A percentile compares a stretch with the other conserved stretches of the same genome.
Conservation (phyloP, 2,888 invertebrate genomes). For the Euzophera pinguis region DNA sequence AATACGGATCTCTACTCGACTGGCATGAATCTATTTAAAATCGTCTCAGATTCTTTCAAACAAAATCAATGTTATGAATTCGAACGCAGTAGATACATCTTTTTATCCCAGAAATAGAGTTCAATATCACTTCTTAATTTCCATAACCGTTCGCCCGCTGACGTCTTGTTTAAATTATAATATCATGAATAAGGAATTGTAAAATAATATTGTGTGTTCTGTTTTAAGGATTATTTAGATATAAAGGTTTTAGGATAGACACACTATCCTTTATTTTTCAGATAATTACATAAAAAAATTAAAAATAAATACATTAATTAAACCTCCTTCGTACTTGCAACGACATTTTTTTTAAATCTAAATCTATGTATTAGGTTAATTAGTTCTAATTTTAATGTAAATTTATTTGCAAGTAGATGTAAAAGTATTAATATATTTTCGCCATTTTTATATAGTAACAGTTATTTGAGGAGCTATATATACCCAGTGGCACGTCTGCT, state of each 20-base stretch:
- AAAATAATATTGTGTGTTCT: conserved; percentile 4
- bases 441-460: too few species aligned
- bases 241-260: neutral
- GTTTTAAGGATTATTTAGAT: conserved; percentile 5
- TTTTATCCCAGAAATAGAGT: conserved; percentile 17
- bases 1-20: neutral
- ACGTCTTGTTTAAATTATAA: conserved; percentile 24
- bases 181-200: conserved; percentile 24
- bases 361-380: too few species aligned
- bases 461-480: too few species aligned
- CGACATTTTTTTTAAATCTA: too few species aligned
- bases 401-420: too few species aligned
- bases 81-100: conserved; percentile 5
- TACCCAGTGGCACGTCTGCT: too few species aligned
- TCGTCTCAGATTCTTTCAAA: neutral
- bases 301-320: too few species aligned
- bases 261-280: too few species aligned
- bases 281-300: too few species aligned
- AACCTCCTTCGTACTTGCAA: too few species aligned
- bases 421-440: too few species aligned
- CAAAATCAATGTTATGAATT: conserved; percentile 6
- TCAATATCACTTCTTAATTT: conserved; percentile 22
- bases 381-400: too few species aligned
- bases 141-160: conserved; percentile 25
- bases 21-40: neutral